phyloP scores from a whole-genome alignment of 2,113 vertebrate species.

The Sus scrofa region DNA sequence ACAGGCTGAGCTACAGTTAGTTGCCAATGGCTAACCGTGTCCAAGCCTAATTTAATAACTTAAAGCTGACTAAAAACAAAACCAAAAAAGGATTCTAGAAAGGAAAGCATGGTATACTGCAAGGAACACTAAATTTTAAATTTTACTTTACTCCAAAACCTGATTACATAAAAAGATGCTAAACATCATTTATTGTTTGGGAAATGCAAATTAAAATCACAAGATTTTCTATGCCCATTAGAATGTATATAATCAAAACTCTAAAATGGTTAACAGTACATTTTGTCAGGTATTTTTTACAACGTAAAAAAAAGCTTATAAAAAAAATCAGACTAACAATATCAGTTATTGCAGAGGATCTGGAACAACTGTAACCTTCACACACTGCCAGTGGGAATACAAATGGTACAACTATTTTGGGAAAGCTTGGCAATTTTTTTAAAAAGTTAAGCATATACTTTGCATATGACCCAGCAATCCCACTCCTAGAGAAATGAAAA shows the following conservation, averaged over 20 bases:
- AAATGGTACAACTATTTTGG: slow-evolving; percentile 9
- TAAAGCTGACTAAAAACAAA: neutral
- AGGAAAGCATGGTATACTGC: neutral
- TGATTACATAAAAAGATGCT: neutral
- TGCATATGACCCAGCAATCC: neutral
- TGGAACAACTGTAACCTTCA: neutral
- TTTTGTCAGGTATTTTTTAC: neutral
- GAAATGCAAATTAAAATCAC: slow-evolving; percentile 63
- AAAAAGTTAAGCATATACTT: slow-evolving; percentile 11
- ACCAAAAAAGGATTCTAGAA: neutral
- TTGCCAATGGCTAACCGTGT: neutral
- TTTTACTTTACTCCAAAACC: slow-evolving; percentile 55
- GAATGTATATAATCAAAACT: neutral
- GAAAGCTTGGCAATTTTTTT: slow-evolving; percentile 47
- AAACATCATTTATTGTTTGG: neutral
- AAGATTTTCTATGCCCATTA: neutral
- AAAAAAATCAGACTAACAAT: neutral
- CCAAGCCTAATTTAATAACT: slow-evolving; percentile 49
- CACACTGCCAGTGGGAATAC: neutral
- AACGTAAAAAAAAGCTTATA: slow-evolving; percentile 10
- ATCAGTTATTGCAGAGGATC: neutral
- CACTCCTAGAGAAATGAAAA: slow-evolving; percentile 51
- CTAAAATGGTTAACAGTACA: neutral
- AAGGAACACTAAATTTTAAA: slow-evolving; percentile 58
- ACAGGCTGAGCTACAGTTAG: neutral